Evolutionary conservation across 2,888 invertebrate species (phyloP).

Genomic region (Cactoblastis cactorum): DNA sequence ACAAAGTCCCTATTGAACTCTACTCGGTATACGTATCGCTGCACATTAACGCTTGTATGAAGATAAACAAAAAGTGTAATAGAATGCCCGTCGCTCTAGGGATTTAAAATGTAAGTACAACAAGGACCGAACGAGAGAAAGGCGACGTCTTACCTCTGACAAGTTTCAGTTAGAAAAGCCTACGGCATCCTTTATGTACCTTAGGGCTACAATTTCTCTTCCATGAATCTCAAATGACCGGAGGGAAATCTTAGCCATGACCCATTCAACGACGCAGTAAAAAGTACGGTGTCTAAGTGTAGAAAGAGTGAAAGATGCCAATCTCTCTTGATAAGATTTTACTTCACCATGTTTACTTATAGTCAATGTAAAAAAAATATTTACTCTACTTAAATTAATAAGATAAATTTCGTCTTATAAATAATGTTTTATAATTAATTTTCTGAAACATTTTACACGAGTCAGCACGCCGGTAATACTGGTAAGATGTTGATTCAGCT

Average conservation of each 20-base stretch:
- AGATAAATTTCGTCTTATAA: constrained; percentile 1
- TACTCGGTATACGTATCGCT: constrained; percentile 24
- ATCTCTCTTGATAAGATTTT: not conserved
- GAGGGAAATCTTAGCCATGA: constrained; percentile 79
- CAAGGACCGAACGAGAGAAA: constrained; percentile 48
- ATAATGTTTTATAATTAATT: constrained; percentile 23
- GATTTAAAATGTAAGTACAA: constrained; percentile 54
- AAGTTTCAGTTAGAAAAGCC: constrained; percentile 67
- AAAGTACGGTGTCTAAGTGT: constrained; percentile 28
- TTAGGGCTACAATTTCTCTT: constrained; percentile 74
- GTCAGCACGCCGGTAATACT: constrained; percentile 25
- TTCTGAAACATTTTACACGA: constrained; percentile 23
- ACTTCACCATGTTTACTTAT: not conserved
- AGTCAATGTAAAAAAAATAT: not conserved
- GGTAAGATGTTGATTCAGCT: constrained; percentile 26
- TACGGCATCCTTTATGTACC: constrained; percentile 74
- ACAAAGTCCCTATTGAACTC: constrained; percentile 11
- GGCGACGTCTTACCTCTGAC: constrained; percentile 50
- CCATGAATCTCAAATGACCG: constrained; percentile 79
- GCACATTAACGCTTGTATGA: constrained; percentile 29
- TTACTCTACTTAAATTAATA: not conserved
- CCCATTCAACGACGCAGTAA: constrained; percentile 66
- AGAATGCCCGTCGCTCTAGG: constrained; percentile 36
- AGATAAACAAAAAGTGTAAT: constrained; percentile 38
- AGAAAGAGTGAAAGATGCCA: constrained; percentile 1